These are phyloP conservation scores for Daptonema setosum DNA, from an alignment of 2,888 invertebrate genomes.

Conservation along the genomic window DNA sequence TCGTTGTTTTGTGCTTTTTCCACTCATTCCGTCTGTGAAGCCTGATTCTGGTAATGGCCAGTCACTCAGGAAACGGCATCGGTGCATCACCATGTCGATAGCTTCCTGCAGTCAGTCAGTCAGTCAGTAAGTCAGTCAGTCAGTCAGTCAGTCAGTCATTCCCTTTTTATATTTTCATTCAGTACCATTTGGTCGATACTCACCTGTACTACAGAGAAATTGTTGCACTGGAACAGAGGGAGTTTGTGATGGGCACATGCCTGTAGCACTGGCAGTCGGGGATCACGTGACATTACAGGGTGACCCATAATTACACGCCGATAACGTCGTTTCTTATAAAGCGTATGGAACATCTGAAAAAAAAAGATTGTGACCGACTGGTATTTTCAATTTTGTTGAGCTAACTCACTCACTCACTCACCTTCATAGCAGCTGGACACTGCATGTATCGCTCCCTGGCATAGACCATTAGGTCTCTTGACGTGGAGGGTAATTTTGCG, in stretches of 20 bases:
- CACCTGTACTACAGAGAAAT: background rate
- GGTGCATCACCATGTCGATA: background rate
- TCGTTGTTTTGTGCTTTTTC: background rate
- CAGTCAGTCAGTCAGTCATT: too few species aligned
- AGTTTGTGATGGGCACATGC: background rate
- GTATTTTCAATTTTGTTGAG: too few species aligned
- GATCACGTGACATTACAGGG: too few species aligned
- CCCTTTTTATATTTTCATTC: too few species aligned
- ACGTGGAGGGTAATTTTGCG: too few species aligned
- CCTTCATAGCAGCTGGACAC: background rate
- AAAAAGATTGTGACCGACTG: too few species aligned
- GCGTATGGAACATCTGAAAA: background rate
- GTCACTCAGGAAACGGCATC: background rate
- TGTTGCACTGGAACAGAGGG: background rate
- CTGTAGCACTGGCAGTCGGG: background rate
- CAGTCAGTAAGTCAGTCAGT: too few species aligned
- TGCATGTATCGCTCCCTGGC: background rate
- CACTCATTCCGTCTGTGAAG: background rate
- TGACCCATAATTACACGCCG: background rate
- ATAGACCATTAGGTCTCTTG: background rate
- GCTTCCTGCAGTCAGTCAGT: too few species aligned
- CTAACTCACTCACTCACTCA: too few species aligned
- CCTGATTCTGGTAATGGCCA: background rate
- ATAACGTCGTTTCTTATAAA: background rate
- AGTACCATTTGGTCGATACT: too few species aligned